Evolutionary conservation across 37 sponge, comb jelly and placozoan genomes (phyloP).

Genomic region (Cliona cf. orientalis): DNA sequence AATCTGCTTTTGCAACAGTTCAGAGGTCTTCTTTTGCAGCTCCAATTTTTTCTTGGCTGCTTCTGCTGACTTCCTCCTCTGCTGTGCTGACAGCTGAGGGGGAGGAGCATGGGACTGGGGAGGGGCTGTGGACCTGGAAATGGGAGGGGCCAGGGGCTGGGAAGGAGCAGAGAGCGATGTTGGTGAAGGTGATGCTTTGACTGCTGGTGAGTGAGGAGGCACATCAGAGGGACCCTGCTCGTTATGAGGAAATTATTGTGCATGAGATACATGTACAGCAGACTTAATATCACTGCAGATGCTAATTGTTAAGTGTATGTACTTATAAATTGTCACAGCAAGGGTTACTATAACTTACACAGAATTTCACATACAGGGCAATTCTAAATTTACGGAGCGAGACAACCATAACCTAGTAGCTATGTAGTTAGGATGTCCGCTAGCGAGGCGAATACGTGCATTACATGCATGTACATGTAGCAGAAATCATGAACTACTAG

Average conservation of each 20-base stretch:
- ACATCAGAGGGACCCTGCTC: not conserved
- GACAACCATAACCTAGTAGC: too few species aligned
- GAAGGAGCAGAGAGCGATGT: not conserved
- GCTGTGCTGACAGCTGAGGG: slow-evolving; percentile 1
- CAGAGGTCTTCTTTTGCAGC: slow-evolving; percentile 70
- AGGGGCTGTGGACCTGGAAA: too few species aligned
- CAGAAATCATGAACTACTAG: too few species aligned
- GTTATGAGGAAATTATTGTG: not conserved
- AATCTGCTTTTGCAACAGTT: slow-evolving; percentile 70
- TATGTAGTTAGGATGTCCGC: too few species aligned
- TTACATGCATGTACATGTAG: too few species aligned
- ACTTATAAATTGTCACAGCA: too few species aligned
- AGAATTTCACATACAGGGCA: too few species aligned
- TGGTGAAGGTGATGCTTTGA: not conserved
- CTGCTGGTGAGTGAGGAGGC: not conserved
- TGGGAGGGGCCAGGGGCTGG: not conserved
- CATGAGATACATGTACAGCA: not conserved
- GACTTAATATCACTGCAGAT: too few species aligned
- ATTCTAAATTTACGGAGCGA: too few species aligned
- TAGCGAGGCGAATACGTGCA: too few species aligned
- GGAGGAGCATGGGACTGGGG: slow-evolving; percentile 1
- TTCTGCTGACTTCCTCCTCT: slow-evolving; percentile 15
- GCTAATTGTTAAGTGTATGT: too few species aligned
- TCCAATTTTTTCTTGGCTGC: slow-evolving; percentile 64
- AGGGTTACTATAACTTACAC: too few species aligned